These are phyloP conservation scores for Hypsopygia costalis DNA, from an alignment of 2,888 invertebrate genomes.

Conservation along the genomic window DNA sequence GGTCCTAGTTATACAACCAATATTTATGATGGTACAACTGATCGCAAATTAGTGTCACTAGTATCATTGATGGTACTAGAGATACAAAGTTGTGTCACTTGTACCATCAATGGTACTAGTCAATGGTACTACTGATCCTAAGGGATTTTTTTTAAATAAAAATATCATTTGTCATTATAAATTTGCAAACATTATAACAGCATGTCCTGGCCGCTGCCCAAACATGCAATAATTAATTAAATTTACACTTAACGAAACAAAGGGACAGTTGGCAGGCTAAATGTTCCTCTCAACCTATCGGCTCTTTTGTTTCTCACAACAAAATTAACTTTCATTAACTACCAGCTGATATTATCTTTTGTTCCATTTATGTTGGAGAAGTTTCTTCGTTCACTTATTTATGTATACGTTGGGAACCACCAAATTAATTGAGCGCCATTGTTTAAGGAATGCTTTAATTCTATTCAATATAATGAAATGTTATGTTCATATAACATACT, in stretches of 20 bases:
- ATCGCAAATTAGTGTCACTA: no score
- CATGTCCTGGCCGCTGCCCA: constrained; percentile 24
- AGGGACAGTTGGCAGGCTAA: constrained; percentile 27
- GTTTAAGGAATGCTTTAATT: background rate
- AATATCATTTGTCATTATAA: no score
- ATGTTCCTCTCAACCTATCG: constrained; percentile 25
- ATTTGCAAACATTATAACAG: background rate
- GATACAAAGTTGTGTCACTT: no score
- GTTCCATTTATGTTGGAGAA: constrained; percentile 22
- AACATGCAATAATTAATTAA: constrained; percentile 36
- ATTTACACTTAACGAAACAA: constrained; percentile 38
- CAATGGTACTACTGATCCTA: no score
- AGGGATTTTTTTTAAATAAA: no score
- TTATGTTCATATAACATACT: no score
- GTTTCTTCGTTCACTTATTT: constrained; percentile 18
- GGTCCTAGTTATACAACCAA: no score
- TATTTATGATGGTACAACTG: no score
- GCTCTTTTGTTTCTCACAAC: constrained; percentile 29
- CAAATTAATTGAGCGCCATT: background rate
- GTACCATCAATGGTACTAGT: no score
- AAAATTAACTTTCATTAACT: constrained; percentile 36
- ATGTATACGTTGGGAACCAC: background rate
- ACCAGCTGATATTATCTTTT: constrained; percentile 29
- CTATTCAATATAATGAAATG: no score
- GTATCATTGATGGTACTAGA: no score